These are phyloP conservation scores for Phalacrocorax aristotelis DNA, from an alignment of 2,113 vertebrate genomes.

Conservation along the genomic window DNA sequence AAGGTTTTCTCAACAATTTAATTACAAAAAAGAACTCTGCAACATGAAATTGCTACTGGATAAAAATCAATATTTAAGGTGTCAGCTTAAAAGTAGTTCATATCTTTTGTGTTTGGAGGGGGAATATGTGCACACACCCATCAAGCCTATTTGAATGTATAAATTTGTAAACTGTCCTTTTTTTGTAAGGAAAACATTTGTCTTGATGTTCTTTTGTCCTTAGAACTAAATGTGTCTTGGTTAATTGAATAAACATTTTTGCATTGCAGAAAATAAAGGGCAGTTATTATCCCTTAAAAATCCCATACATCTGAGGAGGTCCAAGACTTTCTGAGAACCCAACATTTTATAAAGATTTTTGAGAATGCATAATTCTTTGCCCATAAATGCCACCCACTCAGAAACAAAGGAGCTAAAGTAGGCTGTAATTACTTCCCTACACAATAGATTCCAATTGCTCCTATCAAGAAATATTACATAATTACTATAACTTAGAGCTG, in stretches of 20 bases:
- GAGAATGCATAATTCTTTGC: conserved; percentile 35
- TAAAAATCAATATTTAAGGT: conserved; percentile 33
- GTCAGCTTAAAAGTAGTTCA: conserved; percentile 1
- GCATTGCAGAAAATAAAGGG: not conserved
- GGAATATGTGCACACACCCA: not conserved
- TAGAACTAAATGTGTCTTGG: not conserved
- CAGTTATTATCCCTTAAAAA: not conserved
- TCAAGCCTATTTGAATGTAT: not conserved
- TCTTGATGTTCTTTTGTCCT: not conserved
- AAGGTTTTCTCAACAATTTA: conserved; percentile 21
- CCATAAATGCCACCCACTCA: conserved; percentile 49
- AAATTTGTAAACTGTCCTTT: not conserved
- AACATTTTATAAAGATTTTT: conserved; percentile 11
- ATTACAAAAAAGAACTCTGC: not conserved
- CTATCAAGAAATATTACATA: conserved; percentile 70
- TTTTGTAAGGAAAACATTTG: not conserved
- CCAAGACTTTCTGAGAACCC: not conserved
- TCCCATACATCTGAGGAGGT: not conserved
- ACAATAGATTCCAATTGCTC: conserved; percentile 61
- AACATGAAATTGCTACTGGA: not conserved
- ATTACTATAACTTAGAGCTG: conserved; percentile 64
- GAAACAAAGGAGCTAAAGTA: conserved; percentile 55
- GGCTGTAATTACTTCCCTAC: conserved; percentile 59
- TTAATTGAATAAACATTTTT: not conserved
- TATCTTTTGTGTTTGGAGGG: not conserved